phyloP scores from a whole-genome alignment of 2,113 vertebrate genomes.

The Peromyscus californicus region DNA sequence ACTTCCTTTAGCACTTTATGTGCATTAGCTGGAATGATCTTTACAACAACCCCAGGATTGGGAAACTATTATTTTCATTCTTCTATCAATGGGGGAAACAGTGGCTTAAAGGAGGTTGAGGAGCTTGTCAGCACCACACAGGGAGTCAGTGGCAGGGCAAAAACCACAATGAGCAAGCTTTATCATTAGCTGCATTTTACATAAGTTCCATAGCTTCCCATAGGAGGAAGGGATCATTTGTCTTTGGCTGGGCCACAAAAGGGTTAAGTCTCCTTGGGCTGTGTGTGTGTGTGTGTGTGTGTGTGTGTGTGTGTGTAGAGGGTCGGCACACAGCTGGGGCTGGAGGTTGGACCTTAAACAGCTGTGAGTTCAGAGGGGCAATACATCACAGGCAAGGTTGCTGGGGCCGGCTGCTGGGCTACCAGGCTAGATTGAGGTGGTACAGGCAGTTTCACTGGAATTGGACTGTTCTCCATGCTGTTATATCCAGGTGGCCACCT shows the following conservation, averaged over 20 bases:
- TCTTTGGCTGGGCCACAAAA: neutral
- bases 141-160: neutral
- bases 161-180: neutral
- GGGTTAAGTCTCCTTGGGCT: neutral
- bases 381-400: rapidly evolving
- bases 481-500: neutral
- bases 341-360: neutral
- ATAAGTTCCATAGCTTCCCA: neutral
- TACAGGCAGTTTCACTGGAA: rapidly evolving
- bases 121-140: neutral
- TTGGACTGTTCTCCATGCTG: rapidly evolving
- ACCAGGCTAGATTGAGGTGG: no score
- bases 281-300: neutral
- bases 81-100: constrained; percentile 34
- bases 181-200: constrained; percentile 45
- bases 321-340: neutral
- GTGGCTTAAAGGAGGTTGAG: constrained; percentile 32
- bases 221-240: neutral
- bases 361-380: neutral
- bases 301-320: neutral
- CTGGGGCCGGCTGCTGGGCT: neutral
- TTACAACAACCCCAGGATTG: constrained; percentile 42
- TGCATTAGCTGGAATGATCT: constrained; percentile 26
- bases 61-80: constrained; percentile 59
- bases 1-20: constrained; percentile 40